Conservation (phyloP, 2,888 invertebrate species). For the Neoscelio sp. region DNA sequence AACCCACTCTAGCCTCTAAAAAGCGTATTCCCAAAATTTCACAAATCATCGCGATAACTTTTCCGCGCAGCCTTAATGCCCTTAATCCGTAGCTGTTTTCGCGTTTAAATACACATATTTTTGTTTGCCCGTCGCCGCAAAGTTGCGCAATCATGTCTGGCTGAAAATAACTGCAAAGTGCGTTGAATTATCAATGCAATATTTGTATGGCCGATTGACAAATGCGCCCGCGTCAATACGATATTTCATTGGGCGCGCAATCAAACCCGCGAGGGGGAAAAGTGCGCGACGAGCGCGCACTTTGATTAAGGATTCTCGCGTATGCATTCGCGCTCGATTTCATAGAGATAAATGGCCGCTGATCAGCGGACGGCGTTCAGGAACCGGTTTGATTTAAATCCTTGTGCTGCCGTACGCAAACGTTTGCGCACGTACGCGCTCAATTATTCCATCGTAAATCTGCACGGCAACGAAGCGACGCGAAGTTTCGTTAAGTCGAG, state of each 20-base stretch:
- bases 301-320: slow-evolving; percentile 58
- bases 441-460: slow-evolving; percentile 75
- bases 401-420: slow-evolving; percentile 62
- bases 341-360: slow-evolving; percentile 66
- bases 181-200: slow-evolving; percentile 59
- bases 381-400: slow-evolving; percentile 66
- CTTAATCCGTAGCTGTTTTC: too few relatives aligned
- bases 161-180: too few relatives aligned
- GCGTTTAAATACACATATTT: too few relatives aligned
- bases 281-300: slow-evolving; percentile 12
- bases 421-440: slow-evolving; percentile 68
- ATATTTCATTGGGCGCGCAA: slow-evolving; percentile 38
- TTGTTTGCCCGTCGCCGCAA: too few relatives aligned
- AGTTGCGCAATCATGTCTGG: too few relatives aligned
- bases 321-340: slow-evolving; percentile 58
- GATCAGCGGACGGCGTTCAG: slow-evolving; percentile 59
- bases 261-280: slow-evolving; percentile 24
- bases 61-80: too few relatives aligned
- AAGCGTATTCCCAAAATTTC: too few relatives aligned
- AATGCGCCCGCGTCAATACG: slow-evolving; percentile 31
- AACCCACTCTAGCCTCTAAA: too few relatives aligned
- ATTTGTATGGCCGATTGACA: slow-evolving; percentile 36
- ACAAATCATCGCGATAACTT: too few relatives aligned
- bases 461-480: slow-evolving; percentile 68
- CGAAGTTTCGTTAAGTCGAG: slow-evolving; percentile 63